Base-by-base conservation (phyloP, 2,888 invertebrate species). In the Amblyjoppa proteus region DNA sequence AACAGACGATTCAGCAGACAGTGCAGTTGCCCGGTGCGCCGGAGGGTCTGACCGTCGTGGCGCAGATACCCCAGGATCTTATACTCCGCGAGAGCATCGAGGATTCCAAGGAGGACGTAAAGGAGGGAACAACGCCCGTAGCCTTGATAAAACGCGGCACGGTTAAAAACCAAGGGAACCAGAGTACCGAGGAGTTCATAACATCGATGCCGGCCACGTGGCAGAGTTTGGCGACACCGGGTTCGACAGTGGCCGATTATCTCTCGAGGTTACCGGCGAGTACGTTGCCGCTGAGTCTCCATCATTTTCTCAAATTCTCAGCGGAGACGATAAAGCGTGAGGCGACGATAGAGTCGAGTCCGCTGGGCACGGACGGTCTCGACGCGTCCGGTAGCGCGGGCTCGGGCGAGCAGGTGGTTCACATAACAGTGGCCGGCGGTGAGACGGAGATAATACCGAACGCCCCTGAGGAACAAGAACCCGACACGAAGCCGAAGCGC, bases 31-130 rank as follows among this genome's bases (percentile, higher is more conserved):
- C 95, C 3, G 95, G 95, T 31, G 94, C 95, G 3, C 95, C 95
- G 0, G 95, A 95, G 94, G 96, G 96, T 34, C 94, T 97, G 88
- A 97, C 97, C 74, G 96, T 97, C 38, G 95, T 97, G 31, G 95
- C 97, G 0, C 95, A 96, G 11, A 93, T 97, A 79, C 97, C 97
- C 0, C 97, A 96, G 89, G 97, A 97, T 89, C 95, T 97, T 92
- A 97, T 97, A 90, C 91, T 97, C 31, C 94, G 94, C 9, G 94
- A 94, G 51, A 92, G 92, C 49, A 94, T 94, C 76, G 94, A 94
- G 41, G 94, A 94, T n/a, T 92, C 94, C 2, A 94, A 95, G 73
- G 94, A 94, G 45, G 94, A 94, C n/a, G 91, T 94, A 0, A 94
- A 94, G 58, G 94, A 94, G 25, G 92, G 93, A 13, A 94, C 94